These are phyloP conservation scores for Sialis fuliginosa DNA, from an alignment of 2,888 invertebrate genomes.

Conservation along the genomic window DNA sequence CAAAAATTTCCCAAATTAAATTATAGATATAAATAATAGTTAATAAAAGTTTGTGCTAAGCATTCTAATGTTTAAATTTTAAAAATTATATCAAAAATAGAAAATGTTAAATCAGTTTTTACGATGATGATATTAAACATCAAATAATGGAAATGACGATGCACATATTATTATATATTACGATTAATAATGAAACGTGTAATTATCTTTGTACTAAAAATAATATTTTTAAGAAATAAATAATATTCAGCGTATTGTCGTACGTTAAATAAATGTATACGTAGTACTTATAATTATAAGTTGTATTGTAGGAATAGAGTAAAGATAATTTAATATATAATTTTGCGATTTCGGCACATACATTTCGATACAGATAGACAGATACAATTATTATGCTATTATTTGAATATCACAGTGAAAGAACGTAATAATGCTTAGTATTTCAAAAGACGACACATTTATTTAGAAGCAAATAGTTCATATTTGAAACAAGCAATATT, in stretches of 20 bases:
- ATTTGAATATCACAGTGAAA: slow-evolving; percentile 27
- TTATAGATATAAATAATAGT: no score
- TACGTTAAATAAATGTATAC: no score
- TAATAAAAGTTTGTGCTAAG: no score
- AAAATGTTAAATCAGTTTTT: no score
- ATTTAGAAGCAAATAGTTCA: slow-evolving; percentile 17
- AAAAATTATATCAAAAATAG: no score
- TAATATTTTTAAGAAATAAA: background rate
- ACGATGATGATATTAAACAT: no score
- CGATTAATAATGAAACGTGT: background rate
- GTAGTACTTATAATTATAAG: no score
- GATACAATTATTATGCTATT: slow-evolving; percentile 17
- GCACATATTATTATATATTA: no score
- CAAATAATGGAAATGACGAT: no score
- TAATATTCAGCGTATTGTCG: background rate
- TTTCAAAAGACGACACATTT: slow-evolving; percentile 16
- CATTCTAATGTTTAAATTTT: no score
- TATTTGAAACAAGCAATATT: slow-evolving; percentile 13
- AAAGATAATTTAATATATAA: background rate
- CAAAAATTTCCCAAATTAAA: no score
- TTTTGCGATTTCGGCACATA: slow-evolving; percentile 18
- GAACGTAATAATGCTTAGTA: slow-evolving; percentile 16
- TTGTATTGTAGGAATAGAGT: background rate
- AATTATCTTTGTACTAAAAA: background rate
- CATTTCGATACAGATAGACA: slow-evolving; percentile 22